phyloP scores from a whole-genome alignment of 2,888 invertebrate genomes.

The Artemia sinica region DNA sequence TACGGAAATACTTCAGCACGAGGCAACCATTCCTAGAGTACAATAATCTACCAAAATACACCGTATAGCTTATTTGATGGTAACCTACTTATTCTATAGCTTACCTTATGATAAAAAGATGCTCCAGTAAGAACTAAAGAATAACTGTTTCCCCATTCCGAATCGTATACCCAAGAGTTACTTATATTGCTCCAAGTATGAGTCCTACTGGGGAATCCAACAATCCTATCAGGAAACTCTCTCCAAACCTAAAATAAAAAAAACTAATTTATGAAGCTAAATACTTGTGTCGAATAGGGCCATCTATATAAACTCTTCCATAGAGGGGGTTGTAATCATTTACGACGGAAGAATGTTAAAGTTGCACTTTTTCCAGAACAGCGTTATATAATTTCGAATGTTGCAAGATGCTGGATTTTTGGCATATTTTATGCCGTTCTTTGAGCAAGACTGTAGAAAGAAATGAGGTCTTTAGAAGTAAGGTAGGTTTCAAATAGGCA shows the following conservation, averaged over 20 bases:
- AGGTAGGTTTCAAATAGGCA: too few relatives aligned
- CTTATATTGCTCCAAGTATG: slow-evolving; percentile 84
- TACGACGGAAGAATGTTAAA: slow-evolving; percentile 10
- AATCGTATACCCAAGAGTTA: slow-evolving; percentile 75
- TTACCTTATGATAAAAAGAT: slow-evolving; percentile 81
- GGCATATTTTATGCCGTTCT: too few relatives aligned
- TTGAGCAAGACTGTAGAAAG: too few relatives aligned
- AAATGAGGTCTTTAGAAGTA: too few relatives aligned
- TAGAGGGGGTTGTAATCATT: not conserved
- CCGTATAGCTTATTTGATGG: too few relatives aligned
- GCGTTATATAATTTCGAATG: too few relatives aligned
- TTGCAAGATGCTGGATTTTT: too few relatives aligned
- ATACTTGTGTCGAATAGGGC: not conserved
- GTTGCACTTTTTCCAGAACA: too few relatives aligned
- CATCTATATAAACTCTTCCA: not conserved
- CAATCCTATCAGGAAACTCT: slow-evolving; percentile 86
- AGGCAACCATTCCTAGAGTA: too few relatives aligned
- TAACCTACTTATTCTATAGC: not conserved
- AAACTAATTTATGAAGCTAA: slow-evolving; percentile 7
- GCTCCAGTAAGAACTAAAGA: slow-evolving; percentile 93
- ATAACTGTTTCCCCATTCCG: slow-evolving; percentile 90
- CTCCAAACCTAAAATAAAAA: slow-evolving; percentile 59
- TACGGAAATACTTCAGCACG: too few relatives aligned
- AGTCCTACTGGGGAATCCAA: slow-evolving; percentile 85
- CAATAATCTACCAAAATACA: too few relatives aligned